Evolutionary conservation across 2,888 invertebrate genomes (phyloP).

Genomic region (Acleris holmiana): DNA sequence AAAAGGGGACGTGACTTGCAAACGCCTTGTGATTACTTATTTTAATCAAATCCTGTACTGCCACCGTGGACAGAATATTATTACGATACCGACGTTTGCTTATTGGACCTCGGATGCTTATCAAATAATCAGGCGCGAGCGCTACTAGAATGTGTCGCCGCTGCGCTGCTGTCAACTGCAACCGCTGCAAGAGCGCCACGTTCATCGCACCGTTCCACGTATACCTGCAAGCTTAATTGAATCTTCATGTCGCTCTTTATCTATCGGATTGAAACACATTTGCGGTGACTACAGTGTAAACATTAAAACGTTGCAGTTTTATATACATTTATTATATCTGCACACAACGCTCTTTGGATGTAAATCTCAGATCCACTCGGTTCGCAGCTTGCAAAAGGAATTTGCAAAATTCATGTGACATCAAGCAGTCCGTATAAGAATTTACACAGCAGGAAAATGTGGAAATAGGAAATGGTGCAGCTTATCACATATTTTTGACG

Average conservation of each 20-base stretch:
- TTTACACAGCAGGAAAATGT: conserved; percentile 63
- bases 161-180: not conserved
- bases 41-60: conserved; percentile 58
- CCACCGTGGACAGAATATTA: conserved; percentile 52
- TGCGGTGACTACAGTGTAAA: not conserved
- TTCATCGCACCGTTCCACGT: not conserved
- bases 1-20: conserved; percentile 60
- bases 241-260: conserved; percentile 6
- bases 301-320: conserved; percentile 21
- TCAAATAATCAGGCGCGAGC: not conserved
- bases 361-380: conserved; percentile 65
- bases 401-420: conserved; percentile 78
- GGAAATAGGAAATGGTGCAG: conserved; percentile 52
- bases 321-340: conserved; percentile 43
- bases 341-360: conserved; percentile 52
- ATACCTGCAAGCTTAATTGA: conserved; percentile 11
- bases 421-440: conserved; percentile 66
- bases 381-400: conserved; percentile 58
- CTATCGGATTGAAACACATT: not conserved
- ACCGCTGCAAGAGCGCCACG: not conserved
- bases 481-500: conserved; percentile 45
- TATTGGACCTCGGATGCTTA: not conserved
- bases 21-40: conserved; percentile 55
- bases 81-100: conserved; percentile 45
- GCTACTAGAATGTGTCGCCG: not conserved